Conservation (phyloP, 2,888 invertebrate genomes). For the Perizoma flavofasciatum region DNA sequence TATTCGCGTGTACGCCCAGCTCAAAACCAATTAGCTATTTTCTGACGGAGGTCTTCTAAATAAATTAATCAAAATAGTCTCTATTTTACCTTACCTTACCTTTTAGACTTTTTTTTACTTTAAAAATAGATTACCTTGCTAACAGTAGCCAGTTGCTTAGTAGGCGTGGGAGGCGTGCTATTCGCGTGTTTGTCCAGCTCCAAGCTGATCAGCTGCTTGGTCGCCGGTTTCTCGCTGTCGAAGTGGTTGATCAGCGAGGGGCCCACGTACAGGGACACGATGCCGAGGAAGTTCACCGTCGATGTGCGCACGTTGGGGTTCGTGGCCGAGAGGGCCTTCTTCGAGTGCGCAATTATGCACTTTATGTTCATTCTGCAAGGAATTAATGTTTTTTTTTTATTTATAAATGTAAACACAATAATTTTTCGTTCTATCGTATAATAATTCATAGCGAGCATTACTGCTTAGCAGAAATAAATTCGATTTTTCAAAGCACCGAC, state of each 20-base stretch:
- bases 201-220: conserved; percentile 92
- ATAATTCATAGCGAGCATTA: too few relatives aligned
- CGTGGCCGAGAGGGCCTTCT: conserved; percentile 92
- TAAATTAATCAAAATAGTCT: too few relatives aligned
- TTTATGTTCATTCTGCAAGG: conserved; percentile 87
- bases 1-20: conserved; percentile 91
- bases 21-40: conserved; percentile 93
- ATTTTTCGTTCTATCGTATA: too few relatives aligned
- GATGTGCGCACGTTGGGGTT: conserved; percentile 93
- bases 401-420: too few relatives aligned
- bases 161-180: conserved; percentile 90
- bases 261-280: conserved; percentile 92
- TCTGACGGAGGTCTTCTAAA: too few relatives aligned
- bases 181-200: conserved; percentile 93
- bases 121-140: conserved; percentile 57
- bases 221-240: conserved; percentile 93
- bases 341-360: conserved; percentile 89
- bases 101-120: too few relatives aligned
- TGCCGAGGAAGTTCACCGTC: conserved; percentile 89
- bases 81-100: too few relatives aligned
- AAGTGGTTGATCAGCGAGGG: conserved; percentile 89
- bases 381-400: too few relatives aligned
- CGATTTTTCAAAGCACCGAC: too few relatives aligned
- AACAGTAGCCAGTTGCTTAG: conserved; percentile 82
- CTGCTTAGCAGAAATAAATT: too few relatives aligned